A percentile compares a stretch with the other conserved stretches of the same genome.
Conservation (phyloP, 2,888 invertebrate genomes). For the Oligia fasciuncula region DNA sequence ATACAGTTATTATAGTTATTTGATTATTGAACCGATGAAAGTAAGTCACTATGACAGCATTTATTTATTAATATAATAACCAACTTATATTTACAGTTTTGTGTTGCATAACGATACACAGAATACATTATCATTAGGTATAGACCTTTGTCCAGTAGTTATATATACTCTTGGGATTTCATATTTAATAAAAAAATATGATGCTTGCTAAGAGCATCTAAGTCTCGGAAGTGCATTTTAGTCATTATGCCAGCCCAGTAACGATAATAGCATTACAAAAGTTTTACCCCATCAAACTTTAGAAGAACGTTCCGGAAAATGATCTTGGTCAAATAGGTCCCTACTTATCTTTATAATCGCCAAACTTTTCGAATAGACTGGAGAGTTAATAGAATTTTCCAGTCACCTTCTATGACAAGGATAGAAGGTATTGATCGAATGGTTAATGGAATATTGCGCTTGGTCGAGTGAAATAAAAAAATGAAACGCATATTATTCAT, state of each 20-base stretch:
- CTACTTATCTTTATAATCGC: background rate
- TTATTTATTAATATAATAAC: background rate
- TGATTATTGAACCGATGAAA: background rate
- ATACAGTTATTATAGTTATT: background rate
- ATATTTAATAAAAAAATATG: background rate
- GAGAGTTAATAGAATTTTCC: background rate
- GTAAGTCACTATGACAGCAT: background rate
- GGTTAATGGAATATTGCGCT: constrained; percentile 14
- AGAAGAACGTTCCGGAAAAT: background rate
- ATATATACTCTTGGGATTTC: background rate
- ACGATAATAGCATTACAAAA: background rate
- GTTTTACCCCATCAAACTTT: background rate
- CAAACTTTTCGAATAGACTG: background rate
- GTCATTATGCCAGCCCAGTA: background rate
- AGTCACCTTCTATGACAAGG: background rate
- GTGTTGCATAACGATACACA: background rate
- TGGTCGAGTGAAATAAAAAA: constrained; percentile 13
- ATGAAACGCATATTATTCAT: constrained; percentile 26
- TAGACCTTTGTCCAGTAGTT: background rate
- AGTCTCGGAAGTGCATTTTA: background rate
- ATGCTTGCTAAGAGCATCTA: background rate
- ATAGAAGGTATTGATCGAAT: constrained; percentile 13
- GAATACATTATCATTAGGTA: background rate
- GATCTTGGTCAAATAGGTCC: constrained; percentile 1
- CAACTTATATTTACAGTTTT: background rate